Evolutionary conservation across 2,888 invertebrate genomes (phyloP).

Genomic region (Griposia aprilina): DNA sequence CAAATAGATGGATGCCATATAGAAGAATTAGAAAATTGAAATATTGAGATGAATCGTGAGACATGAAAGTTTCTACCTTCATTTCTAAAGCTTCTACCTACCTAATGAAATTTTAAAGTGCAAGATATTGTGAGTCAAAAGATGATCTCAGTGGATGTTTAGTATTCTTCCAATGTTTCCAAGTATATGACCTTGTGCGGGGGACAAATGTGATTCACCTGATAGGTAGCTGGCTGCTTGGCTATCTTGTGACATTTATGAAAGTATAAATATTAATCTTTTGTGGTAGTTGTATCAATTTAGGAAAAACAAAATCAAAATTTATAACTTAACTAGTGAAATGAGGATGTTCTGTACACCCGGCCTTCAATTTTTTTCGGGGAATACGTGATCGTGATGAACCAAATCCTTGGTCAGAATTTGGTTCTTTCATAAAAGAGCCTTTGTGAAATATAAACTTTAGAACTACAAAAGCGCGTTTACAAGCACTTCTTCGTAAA

Average conservation of each 20-base stretch:
- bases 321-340: too few relatives aligned
- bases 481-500: neutral
- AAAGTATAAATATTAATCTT: neutral
- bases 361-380: neutral
- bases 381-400: neutral
- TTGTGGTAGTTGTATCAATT: neutral
- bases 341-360: neutral
- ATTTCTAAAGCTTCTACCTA: neutral
- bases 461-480: neutral
- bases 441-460: neutral
- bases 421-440: neutral
- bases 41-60: slow-evolving; percentile 18
- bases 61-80: neutral
- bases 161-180: slow-evolving; percentile 46
- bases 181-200: slow-evolving; percentile 39
- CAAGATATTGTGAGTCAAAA: slow-evolving; percentile 30
- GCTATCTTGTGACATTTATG: neutral
- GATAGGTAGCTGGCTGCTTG: neutral
- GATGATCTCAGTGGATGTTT: slow-evolving; percentile 43
- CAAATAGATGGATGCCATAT: neutral
- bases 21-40: neutral
- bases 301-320: neutral
- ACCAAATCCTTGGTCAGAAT: neutral
- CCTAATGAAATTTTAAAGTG: slow-evolving; percentile 25
- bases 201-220: slow-evolving; percentile 41